Evolutionary conservation across 2,797 vertebrate species (phyloP), one percentile per base, ranked within the genome.

Genomic region (Darevskia mixta): DNA sequence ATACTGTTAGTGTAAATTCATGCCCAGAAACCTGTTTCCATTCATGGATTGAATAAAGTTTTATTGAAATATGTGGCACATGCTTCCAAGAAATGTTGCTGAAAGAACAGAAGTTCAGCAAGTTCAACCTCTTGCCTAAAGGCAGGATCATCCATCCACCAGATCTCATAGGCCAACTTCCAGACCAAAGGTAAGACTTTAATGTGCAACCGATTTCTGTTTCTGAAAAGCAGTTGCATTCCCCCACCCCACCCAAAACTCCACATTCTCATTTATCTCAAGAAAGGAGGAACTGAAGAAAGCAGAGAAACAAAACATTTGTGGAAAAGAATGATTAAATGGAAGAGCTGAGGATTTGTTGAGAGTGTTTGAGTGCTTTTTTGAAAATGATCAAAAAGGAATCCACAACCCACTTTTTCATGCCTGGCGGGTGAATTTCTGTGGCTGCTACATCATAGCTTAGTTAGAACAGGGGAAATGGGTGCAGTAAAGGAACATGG

Each of bases 241-340:
- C 85, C 89, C 64, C 4, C 83, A 88, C 64, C 35, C 83, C 35
- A 35, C 35, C 45, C 38, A 27, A 20, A 55, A 0, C 49, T 88
- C 86, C 2, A 1, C 3, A 23, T 35, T 85, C 86, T 45, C 76
- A 2, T 49, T 92, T 71, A 8, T 8, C 7, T 84, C 72, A 89
- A 11, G 85, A 94, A 92, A 2, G 15, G 17, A 89, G 15, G 86
- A 94, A 92, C 2, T 15, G 17, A 58, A 73, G 35, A 69, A 32
- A 73, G 79, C 64, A 11, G 45, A 86, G 71, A 1, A 72, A 61
- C 55, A 0, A 43, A 79, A 58, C 9, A 41, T 58, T 72, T 29
- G 73, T 69, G 71, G 5, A 5, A 89, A 88, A 32, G 76, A 9
- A 27, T 0, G 2, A 43, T 20, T 0, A 91, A 92, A 83, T 67